phyloP scores from a whole-genome alignment of 2,113 vertebrate species.

The Forbesichthys agassizii region DNA sequence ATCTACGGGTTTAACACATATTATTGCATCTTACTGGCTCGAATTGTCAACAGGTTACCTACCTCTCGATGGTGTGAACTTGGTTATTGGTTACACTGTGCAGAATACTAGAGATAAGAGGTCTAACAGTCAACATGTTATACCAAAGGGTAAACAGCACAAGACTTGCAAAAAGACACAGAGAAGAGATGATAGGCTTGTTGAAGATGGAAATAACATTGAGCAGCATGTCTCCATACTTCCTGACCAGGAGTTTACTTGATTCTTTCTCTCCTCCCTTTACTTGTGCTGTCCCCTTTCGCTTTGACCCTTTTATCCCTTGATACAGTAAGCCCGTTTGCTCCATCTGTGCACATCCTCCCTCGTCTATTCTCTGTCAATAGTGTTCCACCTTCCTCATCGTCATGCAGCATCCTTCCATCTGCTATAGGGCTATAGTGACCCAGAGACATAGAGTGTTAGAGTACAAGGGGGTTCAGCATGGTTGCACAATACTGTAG shows the following conservation, averaged over 20 bases:
- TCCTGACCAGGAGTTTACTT: conserved; percentile 18
- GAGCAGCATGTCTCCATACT: conserved; percentile 44
- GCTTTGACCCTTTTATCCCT: neutral
- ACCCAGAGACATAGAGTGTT: conserved; percentile 46
- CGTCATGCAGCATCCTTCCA: conserved; percentile 28
- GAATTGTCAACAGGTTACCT: too few species aligned
- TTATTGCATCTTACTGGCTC: too few species aligned
- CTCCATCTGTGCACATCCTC: neutral
- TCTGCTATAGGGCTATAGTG: conserved; percentile 41
- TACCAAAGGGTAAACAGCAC: neutral
- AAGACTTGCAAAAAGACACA: neutral
- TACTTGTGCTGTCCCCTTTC: neutral
- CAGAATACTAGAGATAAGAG: neutral
- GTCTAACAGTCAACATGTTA: neutral
- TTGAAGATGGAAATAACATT: conserved; percentile 43
- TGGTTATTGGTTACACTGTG: neutral
- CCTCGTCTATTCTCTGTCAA: neutral
- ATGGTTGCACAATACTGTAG: conserved; percentile 44
- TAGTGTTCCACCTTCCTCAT: neutral
- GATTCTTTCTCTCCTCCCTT: conserved; percentile 15
- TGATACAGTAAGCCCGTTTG: neutral
- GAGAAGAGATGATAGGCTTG: conserved; percentile 25
- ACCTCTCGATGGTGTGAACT: too few species aligned
- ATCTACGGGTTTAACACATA: too few species aligned
- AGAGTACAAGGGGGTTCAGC: conserved; percentile 36